Percentiles rank a stretch among this genome's conserved stretches.
These are phyloP conservation scores for Sisor rabdophorus DNA, from an alignment of 2,113 vertebrate species.

Conservation along the genomic window DNA sequence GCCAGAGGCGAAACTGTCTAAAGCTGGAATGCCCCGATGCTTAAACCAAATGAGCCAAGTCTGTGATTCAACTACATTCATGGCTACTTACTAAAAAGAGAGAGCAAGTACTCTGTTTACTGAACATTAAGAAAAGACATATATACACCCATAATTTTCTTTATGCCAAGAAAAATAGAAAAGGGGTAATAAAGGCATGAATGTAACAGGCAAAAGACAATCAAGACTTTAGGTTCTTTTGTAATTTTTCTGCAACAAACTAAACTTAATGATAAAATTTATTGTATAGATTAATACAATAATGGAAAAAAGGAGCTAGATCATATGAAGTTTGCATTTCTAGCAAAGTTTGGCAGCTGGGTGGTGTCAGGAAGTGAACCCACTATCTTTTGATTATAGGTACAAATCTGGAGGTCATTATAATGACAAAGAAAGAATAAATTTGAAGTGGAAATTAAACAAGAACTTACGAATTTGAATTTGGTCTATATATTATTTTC, in stretches of 20 bases:
- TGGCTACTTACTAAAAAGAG: constrained; percentile 34
- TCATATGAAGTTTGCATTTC: too few relatives aligned
- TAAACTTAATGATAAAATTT: neutral
- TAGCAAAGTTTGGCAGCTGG: too few relatives aligned
- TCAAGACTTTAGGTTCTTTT: neutral
- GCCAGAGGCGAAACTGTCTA: constrained; percentile 39
- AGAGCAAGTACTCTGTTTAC: neutral
- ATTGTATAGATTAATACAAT: neutral
- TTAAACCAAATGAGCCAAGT: constrained; percentile 20
- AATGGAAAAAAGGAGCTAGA: too few relatives aligned
- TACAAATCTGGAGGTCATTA: neutral
- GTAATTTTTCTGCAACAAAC: neutral
- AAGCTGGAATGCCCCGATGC: constrained; percentile 40
- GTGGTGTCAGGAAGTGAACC: too few relatives aligned
- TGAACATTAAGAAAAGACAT: neutral
- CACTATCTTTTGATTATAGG: too few relatives aligned
- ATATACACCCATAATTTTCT: neutral
- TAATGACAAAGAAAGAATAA: neutral
- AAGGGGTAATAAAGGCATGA: neutral
- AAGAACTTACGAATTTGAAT: neutral
- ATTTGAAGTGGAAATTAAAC: neutral
- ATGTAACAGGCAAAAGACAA: neutral
- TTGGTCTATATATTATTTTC: neutral
- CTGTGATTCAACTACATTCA: constrained; percentile 9
- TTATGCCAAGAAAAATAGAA: neutral